Percentiles rank a stretch among this genome's conserved stretches.
Evolutionary conservation across 2,797 vertebrate genomes (phyloP).

Genomic region (Poeciliopsis gracilis): DNA sequence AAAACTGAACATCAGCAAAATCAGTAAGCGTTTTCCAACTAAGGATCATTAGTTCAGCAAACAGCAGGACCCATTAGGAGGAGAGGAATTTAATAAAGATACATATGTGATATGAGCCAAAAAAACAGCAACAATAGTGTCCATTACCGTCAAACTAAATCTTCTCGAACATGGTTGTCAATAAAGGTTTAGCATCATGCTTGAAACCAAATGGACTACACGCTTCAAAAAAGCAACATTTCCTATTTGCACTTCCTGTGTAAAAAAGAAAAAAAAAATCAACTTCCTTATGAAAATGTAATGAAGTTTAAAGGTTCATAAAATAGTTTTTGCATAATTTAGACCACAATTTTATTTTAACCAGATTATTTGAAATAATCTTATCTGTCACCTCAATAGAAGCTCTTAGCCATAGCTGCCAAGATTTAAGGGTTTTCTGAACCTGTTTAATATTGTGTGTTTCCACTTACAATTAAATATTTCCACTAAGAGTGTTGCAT

Average conservation of each 20-base stretch:
- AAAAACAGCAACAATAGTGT: neutral
- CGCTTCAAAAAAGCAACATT: neutral
- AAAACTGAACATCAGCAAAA: constrained; percentile 22
- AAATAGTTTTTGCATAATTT: neutral
- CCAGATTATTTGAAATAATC: neutral
- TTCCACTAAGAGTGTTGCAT: neutral
- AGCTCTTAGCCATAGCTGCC: neutral
- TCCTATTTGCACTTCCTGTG: neutral
- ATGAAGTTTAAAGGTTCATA: neutral
- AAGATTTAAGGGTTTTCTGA: neutral
- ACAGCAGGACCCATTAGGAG: constrained; percentile 4
- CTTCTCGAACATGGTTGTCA: too few relatives aligned
- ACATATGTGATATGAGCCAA: neutral
- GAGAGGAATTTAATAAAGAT: neutral
- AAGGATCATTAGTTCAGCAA: constrained; percentile 17
- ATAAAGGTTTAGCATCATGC: neutral
- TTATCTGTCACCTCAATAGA: neutral
- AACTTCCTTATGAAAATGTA: neutral
- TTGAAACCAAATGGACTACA: neutral
- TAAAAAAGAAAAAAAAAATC: too few relatives aligned
- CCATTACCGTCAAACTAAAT: neutral
- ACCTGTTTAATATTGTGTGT: neutral
- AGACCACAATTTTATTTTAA: neutral
- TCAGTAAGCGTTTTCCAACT: constrained; percentile 10
- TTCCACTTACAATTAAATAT: neutral